Evolutionary conservation across 2,888 invertebrate species (phyloP).

Genomic region (Mystacides longicornis): DNA sequence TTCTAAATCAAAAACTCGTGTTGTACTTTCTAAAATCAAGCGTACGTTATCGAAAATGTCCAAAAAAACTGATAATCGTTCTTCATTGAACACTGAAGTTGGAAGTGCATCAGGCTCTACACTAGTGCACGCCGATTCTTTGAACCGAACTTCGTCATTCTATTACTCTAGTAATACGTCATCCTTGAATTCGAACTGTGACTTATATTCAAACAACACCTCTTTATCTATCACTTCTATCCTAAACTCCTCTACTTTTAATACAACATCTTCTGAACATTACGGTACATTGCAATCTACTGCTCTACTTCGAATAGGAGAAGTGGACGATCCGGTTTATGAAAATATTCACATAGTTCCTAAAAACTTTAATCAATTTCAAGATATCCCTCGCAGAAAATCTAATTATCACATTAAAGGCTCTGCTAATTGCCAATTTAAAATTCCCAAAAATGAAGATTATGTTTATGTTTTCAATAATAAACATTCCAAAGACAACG

Average conservation of each 20-base stretch:
- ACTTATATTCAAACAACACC: slow-evolving; percentile 1
- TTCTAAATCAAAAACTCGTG: neutral
- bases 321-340: slow-evolving; percentile 15
- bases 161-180: neutral
- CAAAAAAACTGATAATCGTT: neutral
- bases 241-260: neutral
- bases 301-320: slow-evolving; percentile 3
- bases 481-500: slow-evolving; percentile 36
- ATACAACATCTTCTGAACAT: slow-evolving; percentile 9
- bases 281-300: neutral
- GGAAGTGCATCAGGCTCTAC: neutral
- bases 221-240: slow-evolving; percentile 18
- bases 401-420: slow-evolving; percentile 42
- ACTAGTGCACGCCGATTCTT: neutral
- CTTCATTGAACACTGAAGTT: neutral
- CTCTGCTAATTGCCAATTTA: slow-evolving; percentile 45
- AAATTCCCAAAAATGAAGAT: slow-evolving; percentile 41
- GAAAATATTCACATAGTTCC: slow-evolving; percentile 17
- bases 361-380: neutral
- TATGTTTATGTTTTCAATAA: slow-evolving; percentile 45
- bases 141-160: slow-evolving; percentile 9
- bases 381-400: neutral
- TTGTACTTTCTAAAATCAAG: neutral
- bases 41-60: neutral
- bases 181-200: slow-evolving; percentile 7